phyloP scores from a whole-genome alignment of 2,888 invertebrate genomes.

The Xanthia icteritia region DNA sequence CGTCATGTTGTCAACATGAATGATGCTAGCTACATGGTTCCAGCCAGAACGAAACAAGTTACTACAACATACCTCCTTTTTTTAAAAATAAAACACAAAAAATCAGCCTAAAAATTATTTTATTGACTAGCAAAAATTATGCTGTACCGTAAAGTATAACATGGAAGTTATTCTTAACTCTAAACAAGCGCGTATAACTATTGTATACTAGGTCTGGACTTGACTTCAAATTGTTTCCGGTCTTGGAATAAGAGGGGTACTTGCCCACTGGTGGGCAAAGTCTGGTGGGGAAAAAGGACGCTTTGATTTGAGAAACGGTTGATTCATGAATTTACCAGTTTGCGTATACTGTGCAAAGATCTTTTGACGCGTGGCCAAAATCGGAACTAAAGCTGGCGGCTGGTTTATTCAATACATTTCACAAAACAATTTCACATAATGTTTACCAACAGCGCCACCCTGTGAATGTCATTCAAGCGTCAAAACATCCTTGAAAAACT shows the following conservation, averaged over 20 bases:
- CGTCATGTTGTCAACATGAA: too few species aligned
- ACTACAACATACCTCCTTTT: too few species aligned
- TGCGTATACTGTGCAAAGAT: neutral
- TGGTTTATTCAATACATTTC: neutral
- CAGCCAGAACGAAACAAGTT: too few species aligned
- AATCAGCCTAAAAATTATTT: constrained; percentile 86
- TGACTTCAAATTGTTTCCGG: constrained; percentile 60
- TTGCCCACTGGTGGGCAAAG: constrained; percentile 36
- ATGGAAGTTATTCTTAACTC: constrained; percentile 71
- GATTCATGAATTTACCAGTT: neutral
- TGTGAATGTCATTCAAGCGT: neutral
- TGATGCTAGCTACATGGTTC: too few species aligned
- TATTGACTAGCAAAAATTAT: constrained; percentile 90
- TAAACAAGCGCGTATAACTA: constrained; percentile 74
- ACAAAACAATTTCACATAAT: neutral
- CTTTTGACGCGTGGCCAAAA: neutral
- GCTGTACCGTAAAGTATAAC: constrained; percentile 81
- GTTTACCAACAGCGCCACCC: neutral
- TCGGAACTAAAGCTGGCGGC: neutral
- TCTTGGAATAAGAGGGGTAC: constrained; percentile 38
- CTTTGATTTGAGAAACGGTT: neutral
- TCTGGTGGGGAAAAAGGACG: constrained; percentile 35
- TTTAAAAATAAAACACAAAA: constrained; percentile 55
- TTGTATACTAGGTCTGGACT: constrained; percentile 87
- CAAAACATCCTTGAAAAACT: too few species aligned